Evolutionary conservation across 2,797 vertebrate genomes (phyloP).

Genomic region (Buphagus erythrorhynchus): DNA sequence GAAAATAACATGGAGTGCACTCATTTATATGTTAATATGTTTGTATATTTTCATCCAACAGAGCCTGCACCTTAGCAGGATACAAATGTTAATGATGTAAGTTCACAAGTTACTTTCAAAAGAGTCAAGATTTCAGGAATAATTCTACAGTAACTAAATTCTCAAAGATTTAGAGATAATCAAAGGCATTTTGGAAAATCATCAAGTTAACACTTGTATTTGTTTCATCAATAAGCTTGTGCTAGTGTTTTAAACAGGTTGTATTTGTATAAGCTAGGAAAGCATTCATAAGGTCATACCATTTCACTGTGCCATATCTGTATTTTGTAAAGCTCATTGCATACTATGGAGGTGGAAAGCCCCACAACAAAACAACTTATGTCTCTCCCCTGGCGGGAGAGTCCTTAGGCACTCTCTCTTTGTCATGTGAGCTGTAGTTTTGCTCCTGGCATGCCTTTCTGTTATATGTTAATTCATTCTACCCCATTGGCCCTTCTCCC

Average conservation of each 20-base stretch:
- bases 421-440: no score
- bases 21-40: neutral
- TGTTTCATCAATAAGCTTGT: neutral
- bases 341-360: no score
- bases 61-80: neutral
- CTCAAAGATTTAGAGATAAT: neutral
- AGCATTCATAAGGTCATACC: neutral
- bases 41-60: neutral
- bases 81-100: rapidly evolving
- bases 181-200: neutral
- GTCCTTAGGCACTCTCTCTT: no score
- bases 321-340: neutral
- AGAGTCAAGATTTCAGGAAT: neutral
- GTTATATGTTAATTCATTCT: no score
- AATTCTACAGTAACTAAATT: neutral
- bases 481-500: no score
- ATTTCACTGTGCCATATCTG: neutral
- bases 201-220: neutral
- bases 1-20: neutral
- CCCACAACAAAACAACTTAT: no score
- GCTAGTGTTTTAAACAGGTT: neutral
- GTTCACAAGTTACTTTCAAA: neutral
- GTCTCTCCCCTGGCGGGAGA: no score
- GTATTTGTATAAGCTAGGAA: neutral
- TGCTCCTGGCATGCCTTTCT: no score